phyloP scores from a whole-genome alignment of 2,113 vertebrate genomes.

The Macrotus californicus region DNA sequence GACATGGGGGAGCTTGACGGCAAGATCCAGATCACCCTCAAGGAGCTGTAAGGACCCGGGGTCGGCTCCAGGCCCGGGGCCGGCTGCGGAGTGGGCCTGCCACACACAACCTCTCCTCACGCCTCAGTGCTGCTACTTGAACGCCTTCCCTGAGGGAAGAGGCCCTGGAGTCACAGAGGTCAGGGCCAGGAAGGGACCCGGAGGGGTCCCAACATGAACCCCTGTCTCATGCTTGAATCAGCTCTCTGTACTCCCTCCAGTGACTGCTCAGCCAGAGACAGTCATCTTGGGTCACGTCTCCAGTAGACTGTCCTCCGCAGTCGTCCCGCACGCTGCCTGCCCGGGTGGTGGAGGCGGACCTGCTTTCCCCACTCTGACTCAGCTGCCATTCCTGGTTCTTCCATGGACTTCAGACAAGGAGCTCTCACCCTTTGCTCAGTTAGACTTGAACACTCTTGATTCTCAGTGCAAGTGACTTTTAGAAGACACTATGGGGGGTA shows the following conservation, averaged over 20 bases:
- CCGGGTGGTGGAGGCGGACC: fast-evolving
- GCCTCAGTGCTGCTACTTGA: constrained; percentile 72
- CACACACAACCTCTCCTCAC: constrained; percentile 17
- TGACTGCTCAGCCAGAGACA: background rate
- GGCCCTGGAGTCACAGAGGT: background rate
- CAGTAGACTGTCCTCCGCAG: too few species aligned
- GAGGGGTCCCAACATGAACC: background rate
- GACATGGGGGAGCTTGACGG: constrained; percentile 87
- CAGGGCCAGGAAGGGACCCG: background rate
- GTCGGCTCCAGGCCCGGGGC: background rate
- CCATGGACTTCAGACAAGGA: background rate
- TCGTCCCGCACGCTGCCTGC: fast-evolving
- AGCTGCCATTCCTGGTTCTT: background rate
- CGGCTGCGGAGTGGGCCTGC: background rate
- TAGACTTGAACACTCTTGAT: constrained; percentile 15
- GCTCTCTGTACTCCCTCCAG: background rate
- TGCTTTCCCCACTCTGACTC: fast-evolving
- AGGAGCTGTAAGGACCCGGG: constrained; percentile 87
- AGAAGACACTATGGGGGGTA: background rate
- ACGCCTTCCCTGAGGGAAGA: constrained; percentile 8
- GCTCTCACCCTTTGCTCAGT: background rate
- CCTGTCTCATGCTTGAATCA: background rate
- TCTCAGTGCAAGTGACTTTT: constrained; percentile 29
- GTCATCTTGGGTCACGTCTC: background rate
- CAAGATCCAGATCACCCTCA: constrained; percentile 92